A percentile compares a stretch with the other conserved stretches of the same genome.
phyloP scores from a whole-genome alignment of 1,140 invertebrate genomes.

The Eubasilissa regina region DNA sequence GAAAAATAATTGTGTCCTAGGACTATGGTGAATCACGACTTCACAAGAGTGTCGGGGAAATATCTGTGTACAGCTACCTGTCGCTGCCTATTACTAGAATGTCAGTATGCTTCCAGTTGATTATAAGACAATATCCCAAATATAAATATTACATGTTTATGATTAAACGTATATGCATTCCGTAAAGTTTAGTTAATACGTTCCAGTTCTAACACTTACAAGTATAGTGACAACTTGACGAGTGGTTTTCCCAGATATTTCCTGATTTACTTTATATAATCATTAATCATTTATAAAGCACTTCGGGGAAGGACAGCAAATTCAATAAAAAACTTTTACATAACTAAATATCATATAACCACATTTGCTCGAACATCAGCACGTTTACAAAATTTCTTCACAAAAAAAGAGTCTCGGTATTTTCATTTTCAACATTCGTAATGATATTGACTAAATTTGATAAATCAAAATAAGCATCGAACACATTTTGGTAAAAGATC shows the following conservation, averaged over 20 bases:
- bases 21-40: too few relatives aligned
- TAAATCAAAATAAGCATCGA: too few relatives aligned
- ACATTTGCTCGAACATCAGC: conserved; percentile 6
- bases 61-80: not conserved
- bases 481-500: too few relatives aligned
- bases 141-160: conserved; percentile 28
- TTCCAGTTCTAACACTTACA: conserved; percentile 37
- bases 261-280: conserved; percentile 50
- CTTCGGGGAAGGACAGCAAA: conserved; percentile 74
- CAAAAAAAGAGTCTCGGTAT: too few relatives aligned
- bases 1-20: too few relatives aligned
- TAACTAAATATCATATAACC: conserved; percentile 63
- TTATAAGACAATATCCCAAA: conserved; percentile 6
- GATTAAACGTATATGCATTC: conserved; percentile 6
- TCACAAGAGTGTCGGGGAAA: too few relatives aligned
- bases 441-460: too few relatives aligned
- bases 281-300: conserved; percentile 74
- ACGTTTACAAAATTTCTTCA: too few relatives aligned
- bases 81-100: conserved; percentile 35
- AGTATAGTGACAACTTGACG: conserved; percentile 25
- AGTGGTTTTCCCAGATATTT: conserved; percentile 28
- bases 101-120: conserved; percentile 17
- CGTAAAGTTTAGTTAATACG: not conserved
- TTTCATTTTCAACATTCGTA: too few relatives aligned
- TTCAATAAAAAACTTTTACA: conserved; percentile 73